Percentiles rank a stretch among this genome's conserved stretches.
These are phyloP conservation scores for Chrysomallon squamiferum DNA, from an alignment of 1,140 invertebrate species.

Conservation along the genomic window DNA sequence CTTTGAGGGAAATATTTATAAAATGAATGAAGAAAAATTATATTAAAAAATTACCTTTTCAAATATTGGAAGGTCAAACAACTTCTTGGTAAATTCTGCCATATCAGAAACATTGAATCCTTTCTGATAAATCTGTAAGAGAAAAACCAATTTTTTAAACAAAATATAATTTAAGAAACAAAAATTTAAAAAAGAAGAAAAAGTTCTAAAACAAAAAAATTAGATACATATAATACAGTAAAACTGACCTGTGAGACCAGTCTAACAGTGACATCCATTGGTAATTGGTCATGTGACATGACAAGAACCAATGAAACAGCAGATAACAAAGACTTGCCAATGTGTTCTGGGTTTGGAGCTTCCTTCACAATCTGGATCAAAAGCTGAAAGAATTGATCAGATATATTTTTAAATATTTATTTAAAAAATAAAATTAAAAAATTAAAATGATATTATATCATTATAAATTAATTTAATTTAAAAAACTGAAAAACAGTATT, in stretches of 20 bases:
- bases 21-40: no score
- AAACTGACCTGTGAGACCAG: conserved; percentile 35
- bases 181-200: no score
- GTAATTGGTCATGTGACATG: conserved; percentile 16
- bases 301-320: conserved; percentile 20
- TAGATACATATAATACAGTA: not conserved
- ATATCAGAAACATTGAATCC: conserved; percentile 20
- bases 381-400: conserved; percentile 11
- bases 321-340: conserved; percentile 21
- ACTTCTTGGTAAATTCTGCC: conserved; percentile 32
- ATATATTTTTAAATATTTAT: not conserved
- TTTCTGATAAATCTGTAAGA: conserved; percentile 8
- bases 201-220: not conserved
- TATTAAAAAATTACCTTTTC: conserved; percentile 46
- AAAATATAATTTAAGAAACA: no score
- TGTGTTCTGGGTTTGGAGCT: conserved; percentile 8
- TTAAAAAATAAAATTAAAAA: no score
- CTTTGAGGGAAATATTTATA: no score
- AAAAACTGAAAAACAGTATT: no score
- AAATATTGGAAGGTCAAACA: conserved; percentile 48
- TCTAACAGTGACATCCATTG: conserved; percentile 30
- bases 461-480: no score
- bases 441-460: no score
- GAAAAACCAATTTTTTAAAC: no score
- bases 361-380: conserved; percentile 24